Evolutionary conservation across 2,888 invertebrate genomes (phyloP), one percentile per base, ranked within the genome.

Genomic region (Cordilura impudica): DNA sequence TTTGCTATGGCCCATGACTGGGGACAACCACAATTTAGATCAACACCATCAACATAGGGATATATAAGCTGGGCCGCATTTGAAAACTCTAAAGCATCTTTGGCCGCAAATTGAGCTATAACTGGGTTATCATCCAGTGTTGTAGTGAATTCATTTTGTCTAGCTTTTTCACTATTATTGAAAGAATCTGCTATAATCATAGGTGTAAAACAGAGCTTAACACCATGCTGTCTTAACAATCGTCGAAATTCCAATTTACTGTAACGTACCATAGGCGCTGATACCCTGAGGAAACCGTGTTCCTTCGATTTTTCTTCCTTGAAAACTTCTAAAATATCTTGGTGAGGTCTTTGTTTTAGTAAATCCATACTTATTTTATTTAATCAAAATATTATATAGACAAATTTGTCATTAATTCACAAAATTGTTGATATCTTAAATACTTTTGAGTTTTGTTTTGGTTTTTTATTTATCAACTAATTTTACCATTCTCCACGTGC

Each of bases 141-240:
- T 1, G 96, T 96, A 5, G 93, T 92, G 87, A 97, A 97, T 89
- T 97, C 97, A 89, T 92, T 95, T 4, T 91, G 89, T 65, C 99
- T 93, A 12, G 98, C 98, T 90, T 96, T 95, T 69, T 93, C 91
- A 81, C 98, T 98, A 86, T 94, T 94, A 66, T 96, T 93, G 90
- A 98, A 98, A 1, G 97, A 97, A 89, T 97, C 95, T 0, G 98
- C 96, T 81, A 99, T 91, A 83, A 99, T 97, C 99, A 99, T 99
- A 0, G 99, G 98, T 0, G 98, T 97, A 87, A 96, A 99, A 83
- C 96, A 95, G 72, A 99, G 89, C 88, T 98, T 96, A 81, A 96
- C 97, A 53, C 93, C 93, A 89, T 97, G 97, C 78, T 94, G 93
- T 77, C 94, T 91, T 1, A 96, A 93, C 18, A 97, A 89, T 71